These are phyloP conservation scores for Mastacembelus armatus DNA, from an alignment of 2,797 vertebrate species.

Conservation along the genomic window DNA sequence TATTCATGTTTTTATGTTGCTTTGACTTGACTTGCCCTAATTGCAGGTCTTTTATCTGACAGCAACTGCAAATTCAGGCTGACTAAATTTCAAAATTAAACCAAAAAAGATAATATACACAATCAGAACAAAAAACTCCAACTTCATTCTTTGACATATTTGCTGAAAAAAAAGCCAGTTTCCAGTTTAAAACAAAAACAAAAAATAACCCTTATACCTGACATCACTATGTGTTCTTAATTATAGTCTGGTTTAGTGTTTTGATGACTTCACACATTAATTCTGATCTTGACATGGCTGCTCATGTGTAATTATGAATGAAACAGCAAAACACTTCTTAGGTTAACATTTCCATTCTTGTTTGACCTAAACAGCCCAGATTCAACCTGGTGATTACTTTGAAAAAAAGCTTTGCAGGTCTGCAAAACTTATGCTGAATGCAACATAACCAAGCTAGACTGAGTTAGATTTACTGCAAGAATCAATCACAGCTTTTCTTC, in stretches of 20 bases:
- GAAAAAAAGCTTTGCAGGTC: slow-evolving; percentile 13
- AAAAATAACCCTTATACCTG: neutral
- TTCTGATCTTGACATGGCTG: neutral
- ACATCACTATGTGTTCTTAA: neutral
- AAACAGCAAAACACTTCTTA: slow-evolving; percentile 34
- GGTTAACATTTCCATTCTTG: slow-evolving; percentile 6
- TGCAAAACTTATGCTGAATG: slow-evolving; percentile 13
- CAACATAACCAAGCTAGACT: slow-evolving; percentile 20
- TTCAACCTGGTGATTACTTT: slow-evolving; percentile 30
- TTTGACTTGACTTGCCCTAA: neutral
- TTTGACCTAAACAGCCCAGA: slow-evolving; percentile 27
- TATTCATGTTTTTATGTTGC: neutral
- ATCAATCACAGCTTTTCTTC: slow-evolving; percentile 8
- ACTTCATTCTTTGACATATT: neutral
- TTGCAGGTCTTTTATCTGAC: slow-evolving; percentile 8
- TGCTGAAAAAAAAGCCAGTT: neutral
- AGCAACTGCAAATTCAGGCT: neutral
- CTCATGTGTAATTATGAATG: slow-evolving; percentile 19
- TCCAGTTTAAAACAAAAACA: neutral
- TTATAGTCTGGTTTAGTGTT: neutral
- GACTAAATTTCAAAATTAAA: slow-evolving; percentile 6
- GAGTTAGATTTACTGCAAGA: slow-evolving; percentile 30
- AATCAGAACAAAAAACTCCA: neutral
- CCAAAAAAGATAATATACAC: too few relatives aligned
- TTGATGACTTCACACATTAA: slow-evolving; percentile 9